phyloP scores from a whole-genome alignment of 2,113 vertebrate genomes.

The Mirza zaza region DNA sequence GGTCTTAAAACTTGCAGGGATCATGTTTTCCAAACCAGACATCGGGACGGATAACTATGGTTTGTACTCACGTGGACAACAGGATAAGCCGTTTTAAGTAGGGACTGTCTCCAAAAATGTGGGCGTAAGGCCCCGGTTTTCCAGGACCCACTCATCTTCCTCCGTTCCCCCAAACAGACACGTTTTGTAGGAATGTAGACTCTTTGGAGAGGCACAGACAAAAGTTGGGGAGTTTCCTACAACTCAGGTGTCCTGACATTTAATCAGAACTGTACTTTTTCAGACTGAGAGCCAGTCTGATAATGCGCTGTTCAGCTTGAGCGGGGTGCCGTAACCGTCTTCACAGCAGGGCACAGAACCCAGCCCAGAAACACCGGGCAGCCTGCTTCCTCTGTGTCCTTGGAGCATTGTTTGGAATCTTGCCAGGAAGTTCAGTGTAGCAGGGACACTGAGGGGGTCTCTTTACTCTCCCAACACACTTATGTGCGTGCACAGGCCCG shows the following conservation, averaged over 20 bases:
- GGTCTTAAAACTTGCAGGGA: neutral
- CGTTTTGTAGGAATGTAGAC: neutral
- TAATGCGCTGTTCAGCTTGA: neutral
- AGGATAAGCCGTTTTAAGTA: neutral
- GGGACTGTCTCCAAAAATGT: neutral
- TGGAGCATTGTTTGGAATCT: neutral
- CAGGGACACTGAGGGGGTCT: neutral
- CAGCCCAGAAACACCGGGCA: neutral
- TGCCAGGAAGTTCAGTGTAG: neutral
- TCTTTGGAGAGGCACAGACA: neutral
- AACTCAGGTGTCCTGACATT: neutral
- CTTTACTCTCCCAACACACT: neutral
- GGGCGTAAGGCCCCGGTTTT: neutral
- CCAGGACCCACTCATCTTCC: neutral
- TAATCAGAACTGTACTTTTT: neutral
- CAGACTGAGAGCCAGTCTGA: neutral
- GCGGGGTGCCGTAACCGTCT: neutral
- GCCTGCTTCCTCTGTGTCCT: constrained; percentile 1
- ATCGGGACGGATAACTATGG: neutral
- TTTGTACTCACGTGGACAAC: neutral
- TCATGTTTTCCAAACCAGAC: neutral
- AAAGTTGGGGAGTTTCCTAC: too few relatives aligned
- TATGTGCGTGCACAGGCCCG: neutral
- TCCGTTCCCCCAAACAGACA: neutral
- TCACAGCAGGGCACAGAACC: neutral